Evolutionary conservation across 1,140 invertebrate genomes (phyloP).

Genomic region (Sinonovacula constricta): DNA sequence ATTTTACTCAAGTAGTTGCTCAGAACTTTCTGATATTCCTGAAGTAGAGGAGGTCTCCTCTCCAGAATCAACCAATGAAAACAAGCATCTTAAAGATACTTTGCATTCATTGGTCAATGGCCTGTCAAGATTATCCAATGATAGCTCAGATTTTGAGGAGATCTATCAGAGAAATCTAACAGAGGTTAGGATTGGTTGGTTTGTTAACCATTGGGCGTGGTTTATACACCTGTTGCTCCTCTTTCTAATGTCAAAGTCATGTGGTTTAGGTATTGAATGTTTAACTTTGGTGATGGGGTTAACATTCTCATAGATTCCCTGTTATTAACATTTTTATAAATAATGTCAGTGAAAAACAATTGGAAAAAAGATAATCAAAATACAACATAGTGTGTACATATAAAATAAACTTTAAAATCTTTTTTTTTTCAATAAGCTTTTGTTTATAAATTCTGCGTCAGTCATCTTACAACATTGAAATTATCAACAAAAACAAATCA

Average conservation of each 20-base stretch:
- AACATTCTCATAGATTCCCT: too few relatives aligned
- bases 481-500: too few relatives aligned
- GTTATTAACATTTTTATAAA: too few relatives aligned
- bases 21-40: slow-evolving; percentile 80
- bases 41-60: slow-evolving; percentile 77
- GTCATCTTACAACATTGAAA: too few relatives aligned
- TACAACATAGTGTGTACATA: too few relatives aligned
- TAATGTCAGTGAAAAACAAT: too few relatives aligned
- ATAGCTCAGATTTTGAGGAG: slow-evolving; percentile 50
- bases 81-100: slow-evolving; percentile 57
- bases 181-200: slow-evolving; percentile 42
- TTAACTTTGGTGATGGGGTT: too few relatives aligned
- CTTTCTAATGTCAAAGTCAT: slow-evolving; percentile 36
- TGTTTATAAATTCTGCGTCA: too few relatives aligned
- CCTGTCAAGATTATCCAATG: slow-evolving; percentile 53
- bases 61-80: slow-evolving; percentile 66
- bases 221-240: slow-evolving; percentile 20
- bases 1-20: slow-evolving; percentile 80
- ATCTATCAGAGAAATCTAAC: slow-evolving; percentile 49
- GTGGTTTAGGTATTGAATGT: too few relatives aligned
- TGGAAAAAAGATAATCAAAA: too few relatives aligned
- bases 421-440: too few relatives aligned
- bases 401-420: too few relatives aligned
- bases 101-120: slow-evolving; percentile 52
- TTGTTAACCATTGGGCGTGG: slow-evolving; percentile 33